Evolutionary conservation across 2,888 invertebrate species (phyloP).

Genomic region (Yponomeuta plumbellus): DNA sequence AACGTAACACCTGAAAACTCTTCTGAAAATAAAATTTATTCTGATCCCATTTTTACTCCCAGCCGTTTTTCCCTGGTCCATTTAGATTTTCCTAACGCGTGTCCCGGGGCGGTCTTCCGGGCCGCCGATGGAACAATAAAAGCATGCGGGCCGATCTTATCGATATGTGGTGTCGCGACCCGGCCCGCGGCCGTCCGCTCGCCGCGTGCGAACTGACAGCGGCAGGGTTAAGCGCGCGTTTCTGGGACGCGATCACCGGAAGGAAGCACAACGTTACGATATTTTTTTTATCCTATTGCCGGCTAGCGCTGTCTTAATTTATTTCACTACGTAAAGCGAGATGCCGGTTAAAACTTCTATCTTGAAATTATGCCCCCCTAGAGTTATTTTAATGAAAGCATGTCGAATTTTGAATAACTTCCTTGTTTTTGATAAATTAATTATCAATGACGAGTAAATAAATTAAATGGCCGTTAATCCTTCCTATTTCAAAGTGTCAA

Average conservation of each 20-base stretch:
- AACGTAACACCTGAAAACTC: background rate
- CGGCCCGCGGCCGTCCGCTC: slow-evolving; percentile 41
- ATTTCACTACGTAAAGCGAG: no score
- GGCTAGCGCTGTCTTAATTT: no score
- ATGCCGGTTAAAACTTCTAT: no score
- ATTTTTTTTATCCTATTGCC: no score
- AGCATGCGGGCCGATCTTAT: slow-evolving; percentile 55
- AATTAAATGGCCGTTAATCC: no score
- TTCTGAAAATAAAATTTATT: background rate
- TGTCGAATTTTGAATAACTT: no score
- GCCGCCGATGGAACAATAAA: slow-evolving; percentile 53
- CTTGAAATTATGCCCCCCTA: no score
- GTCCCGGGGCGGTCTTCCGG: slow-evolving; percentile 21
- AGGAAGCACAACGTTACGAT: no score
- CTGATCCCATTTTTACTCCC: slow-evolving; percentile 50
- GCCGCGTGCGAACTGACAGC: slow-evolving; percentile 7
- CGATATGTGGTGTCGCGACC: slow-evolving; percentile 59
- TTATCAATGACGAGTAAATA: no score
- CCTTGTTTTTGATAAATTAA: no score
- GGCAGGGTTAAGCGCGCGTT: background rate
- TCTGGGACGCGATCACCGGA: background rate
- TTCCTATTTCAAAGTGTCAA: no score
- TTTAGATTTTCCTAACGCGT: slow-evolving; percentile 1
- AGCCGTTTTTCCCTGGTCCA: slow-evolving; percentile 23
- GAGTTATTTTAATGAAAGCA: no score